Evolutionary conservation across 2,888 invertebrate species (phyloP).

Genomic region (Hemaris fuciformis): DNA sequence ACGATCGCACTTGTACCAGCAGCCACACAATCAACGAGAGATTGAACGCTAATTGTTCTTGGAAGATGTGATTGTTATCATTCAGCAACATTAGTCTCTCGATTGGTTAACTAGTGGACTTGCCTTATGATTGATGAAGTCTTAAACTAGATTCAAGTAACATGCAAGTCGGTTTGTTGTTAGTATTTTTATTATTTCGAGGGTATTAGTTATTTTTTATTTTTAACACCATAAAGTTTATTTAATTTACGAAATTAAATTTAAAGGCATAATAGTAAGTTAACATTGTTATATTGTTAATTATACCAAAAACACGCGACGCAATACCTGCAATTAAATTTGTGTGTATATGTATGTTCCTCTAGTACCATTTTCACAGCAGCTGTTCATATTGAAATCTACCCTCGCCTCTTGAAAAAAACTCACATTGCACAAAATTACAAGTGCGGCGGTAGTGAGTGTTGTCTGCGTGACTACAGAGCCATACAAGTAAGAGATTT

Average conservation of each 20-base stretch:
- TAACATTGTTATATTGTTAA: no score
- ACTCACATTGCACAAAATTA: background rate
- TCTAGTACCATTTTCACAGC: background rate
- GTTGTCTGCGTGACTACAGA: conserved; percentile 2
- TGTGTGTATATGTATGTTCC: background rate
- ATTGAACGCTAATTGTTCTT: background rate
- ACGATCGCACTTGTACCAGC: background rate
- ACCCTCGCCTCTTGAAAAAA: background rate
- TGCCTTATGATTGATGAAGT: no score
- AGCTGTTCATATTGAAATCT: background rate
- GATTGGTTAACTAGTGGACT: no score
- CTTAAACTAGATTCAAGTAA: no score
- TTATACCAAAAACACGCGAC: no score
- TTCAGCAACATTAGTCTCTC: background rate
- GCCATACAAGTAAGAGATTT: conserved; percentile 22
- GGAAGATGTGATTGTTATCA: background rate
- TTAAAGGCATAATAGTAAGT: no score
- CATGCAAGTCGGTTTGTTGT: no score
- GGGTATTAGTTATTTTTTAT: no score
- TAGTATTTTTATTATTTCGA: no score
- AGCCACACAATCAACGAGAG: background rate
- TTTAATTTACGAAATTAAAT: no score
- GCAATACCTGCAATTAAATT: no score
- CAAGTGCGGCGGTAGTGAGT: conserved; percentile 7
- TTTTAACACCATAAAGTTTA: no score